These are phyloP conservation scores for Scaptomyza hsui DNA, from an alignment of 1,140 invertebrate species.

Conservation along the genomic window DNA sequence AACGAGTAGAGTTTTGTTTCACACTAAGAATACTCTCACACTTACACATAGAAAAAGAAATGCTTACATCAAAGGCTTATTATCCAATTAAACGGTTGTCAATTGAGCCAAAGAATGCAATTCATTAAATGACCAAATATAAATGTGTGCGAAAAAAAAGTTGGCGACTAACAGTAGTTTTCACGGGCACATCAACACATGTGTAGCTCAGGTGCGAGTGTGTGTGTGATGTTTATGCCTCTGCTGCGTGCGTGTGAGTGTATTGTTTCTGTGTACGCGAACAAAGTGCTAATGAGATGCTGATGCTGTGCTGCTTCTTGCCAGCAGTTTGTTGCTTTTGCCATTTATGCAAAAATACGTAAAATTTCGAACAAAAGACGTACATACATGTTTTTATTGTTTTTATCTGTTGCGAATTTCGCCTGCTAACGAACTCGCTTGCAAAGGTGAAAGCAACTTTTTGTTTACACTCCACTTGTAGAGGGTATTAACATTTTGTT, in stretches of 20 bases:
- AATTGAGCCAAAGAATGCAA: constrained; percentile 62
- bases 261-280: constrained; percentile 21
- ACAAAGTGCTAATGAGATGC: constrained; percentile 78
- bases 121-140: constrained; percentile 61
- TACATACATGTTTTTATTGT: constrained; percentile 58
- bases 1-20: constrained; percentile 51
- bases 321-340: constrained; percentile 72
- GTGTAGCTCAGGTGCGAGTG: constrained; percentile 1
- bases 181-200: constrained; percentile 66
- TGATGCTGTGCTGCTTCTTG: constrained; percentile 56
- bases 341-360: constrained; percentile 76
- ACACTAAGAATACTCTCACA: constrained; percentile 54
- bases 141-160: constrained; percentile 34
- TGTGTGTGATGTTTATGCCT: constrained; percentile 21
- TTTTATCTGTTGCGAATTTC: constrained; percentile 51
- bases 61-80: constrained; percentile 55
- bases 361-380: constrained; percentile 57
- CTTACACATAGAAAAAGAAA: constrained; percentile 41
- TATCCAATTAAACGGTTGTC: constrained; percentile 72
- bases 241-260: constrained; percentile 2
- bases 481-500: background rate
- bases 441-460: constrained; percentile 75
- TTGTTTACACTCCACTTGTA: background rate
- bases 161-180: constrained; percentile 71
- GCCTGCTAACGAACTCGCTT: constrained; percentile 44